Percentiles rank a stretch among this genome's conserved stretches.
Conservation (phyloP, 1,140 invertebrate species). For the Callitettix versicolor region DNA sequence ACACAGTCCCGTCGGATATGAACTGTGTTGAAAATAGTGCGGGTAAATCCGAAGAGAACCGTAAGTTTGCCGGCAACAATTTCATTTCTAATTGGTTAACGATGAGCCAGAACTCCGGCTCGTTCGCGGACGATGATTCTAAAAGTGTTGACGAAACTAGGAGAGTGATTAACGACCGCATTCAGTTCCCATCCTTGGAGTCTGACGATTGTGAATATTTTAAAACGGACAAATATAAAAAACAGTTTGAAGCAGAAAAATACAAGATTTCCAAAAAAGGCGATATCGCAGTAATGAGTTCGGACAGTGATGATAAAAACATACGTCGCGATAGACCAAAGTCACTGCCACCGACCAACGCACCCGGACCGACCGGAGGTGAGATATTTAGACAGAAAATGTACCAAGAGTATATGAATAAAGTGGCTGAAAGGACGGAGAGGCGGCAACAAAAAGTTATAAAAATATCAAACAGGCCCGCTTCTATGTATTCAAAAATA, state of each 20-base stretch:
- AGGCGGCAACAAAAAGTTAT: constrained; percentile 65
- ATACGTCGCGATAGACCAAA: constrained; percentile 21
- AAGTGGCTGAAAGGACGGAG: constrained; percentile 65
- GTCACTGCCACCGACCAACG: constrained; percentile 35
- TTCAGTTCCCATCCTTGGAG: no score
- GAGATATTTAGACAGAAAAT: constrained; percentile 63
- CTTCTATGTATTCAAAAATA: constrained; percentile 13
- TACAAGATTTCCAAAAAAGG: constrained; percentile 22
- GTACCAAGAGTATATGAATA: constrained; percentile 70
- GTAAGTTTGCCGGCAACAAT: constrained; percentile 2
- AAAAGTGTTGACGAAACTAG: constrained; percentile 2
- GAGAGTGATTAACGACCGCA: no score
- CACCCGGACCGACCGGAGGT: constrained; percentile 34
- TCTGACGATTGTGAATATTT: no score
- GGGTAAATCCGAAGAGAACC: constrained; percentile 11
- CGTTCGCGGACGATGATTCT: not conserved
- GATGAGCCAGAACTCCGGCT: not conserved
- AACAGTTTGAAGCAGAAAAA: constrained; percentile 20
- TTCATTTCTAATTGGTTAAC: constrained; percentile 11
- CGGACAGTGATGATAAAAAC: constrained; percentile 2
- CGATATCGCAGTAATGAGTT: constrained; percentile 18
- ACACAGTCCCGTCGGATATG: not conserved
- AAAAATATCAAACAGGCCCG: constrained; percentile 43
- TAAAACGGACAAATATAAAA: not conserved
- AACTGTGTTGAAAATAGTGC: constrained; percentile 12